Evolutionary conservation across 2,113 vertebrate species (phyloP).

Genomic region (Rhinolophus ferrumequinum): DNA sequence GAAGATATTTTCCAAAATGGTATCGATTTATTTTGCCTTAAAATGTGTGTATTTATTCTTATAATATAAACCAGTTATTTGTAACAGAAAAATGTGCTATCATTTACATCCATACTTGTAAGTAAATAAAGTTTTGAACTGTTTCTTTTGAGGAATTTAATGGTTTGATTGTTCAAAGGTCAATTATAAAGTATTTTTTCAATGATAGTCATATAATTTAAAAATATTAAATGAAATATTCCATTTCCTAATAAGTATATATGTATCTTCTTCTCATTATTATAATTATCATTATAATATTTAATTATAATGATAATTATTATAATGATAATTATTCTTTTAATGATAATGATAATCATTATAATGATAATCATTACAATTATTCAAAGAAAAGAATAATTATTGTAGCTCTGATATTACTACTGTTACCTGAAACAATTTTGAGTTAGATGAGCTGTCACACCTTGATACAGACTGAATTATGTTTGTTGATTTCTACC

Average conservation of each 20-base stretch:
- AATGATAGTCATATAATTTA: background rate
- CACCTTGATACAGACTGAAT: background rate
- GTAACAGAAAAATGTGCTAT: constrained; percentile 3
- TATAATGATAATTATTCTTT: too few species aligned
- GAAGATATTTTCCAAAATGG: constrained; percentile 38
- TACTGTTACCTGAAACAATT: background rate
- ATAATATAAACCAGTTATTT: constrained; percentile 17
- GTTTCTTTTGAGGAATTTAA: constrained; percentile 17
- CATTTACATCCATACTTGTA: constrained; percentile 30
- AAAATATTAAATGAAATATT: constrained; percentile 13
- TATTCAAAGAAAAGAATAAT: background rate
- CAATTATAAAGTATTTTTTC: background rate
- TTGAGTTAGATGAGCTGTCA: background rate
- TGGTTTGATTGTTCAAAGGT: constrained; percentile 26
- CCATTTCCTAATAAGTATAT: background rate
- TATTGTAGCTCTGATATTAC: background rate
- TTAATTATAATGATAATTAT: too few species aligned
- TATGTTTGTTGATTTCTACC: background rate
- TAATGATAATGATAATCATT: too few species aligned
- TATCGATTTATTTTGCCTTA: constrained; percentile 34
- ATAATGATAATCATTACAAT: too few species aligned
- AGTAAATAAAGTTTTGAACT: constrained; percentile 18
- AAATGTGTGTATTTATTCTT: background rate
- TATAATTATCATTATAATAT: too few species aligned
- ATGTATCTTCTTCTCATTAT: background rate